These are phyloP conservation scores for Amphiduros pacificus DNA, from an alignment of 2,888 invertebrate genomes.

Conservation along the genomic window DNA sequence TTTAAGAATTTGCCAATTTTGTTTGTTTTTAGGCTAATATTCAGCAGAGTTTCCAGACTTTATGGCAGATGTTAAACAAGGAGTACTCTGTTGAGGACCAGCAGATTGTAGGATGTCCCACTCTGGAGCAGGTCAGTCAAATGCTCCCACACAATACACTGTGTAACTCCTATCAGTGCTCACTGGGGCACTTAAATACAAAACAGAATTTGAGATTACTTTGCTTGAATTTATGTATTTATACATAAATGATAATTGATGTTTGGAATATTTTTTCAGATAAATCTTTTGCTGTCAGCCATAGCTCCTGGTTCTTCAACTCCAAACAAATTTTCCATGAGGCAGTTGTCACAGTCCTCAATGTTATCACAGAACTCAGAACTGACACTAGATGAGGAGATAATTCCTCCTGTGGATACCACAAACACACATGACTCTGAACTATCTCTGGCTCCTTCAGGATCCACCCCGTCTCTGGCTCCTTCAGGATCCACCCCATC, in stretches of 20 bases:
- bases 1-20: neutral
- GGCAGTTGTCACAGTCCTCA: too few species aligned
- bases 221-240: too few species aligned
- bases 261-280: too few species aligned
- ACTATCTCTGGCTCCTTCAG: too few species aligned
- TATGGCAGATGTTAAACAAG: conserved; percentile 73
- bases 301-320: too few species aligned
- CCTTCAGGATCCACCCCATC: neutral
- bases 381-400: neutral
- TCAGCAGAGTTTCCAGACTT: conserved; percentile 75
- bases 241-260: too few species aligned
- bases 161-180: neutral
- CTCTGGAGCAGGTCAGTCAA: conserved; percentile 85
- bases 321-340: too few species aligned
- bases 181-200: neutral
- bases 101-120: conserved; percentile 84
- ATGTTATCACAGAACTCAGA: too few species aligned
- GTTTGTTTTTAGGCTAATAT: conserved; percentile 69
- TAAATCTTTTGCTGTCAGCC: too few species aligned
- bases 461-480: too few species aligned
- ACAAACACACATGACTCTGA: neutral
- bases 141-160: neutral
- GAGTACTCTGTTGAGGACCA: conserved; percentile 75
- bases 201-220: too few species aligned
- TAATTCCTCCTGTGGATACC: neutral